Percentiles rank a stretch among this genome's conserved stretches.
Conservation (phyloP, 2,113 vertebrate genomes). For the Cyanistes caeruleus region DNA sequence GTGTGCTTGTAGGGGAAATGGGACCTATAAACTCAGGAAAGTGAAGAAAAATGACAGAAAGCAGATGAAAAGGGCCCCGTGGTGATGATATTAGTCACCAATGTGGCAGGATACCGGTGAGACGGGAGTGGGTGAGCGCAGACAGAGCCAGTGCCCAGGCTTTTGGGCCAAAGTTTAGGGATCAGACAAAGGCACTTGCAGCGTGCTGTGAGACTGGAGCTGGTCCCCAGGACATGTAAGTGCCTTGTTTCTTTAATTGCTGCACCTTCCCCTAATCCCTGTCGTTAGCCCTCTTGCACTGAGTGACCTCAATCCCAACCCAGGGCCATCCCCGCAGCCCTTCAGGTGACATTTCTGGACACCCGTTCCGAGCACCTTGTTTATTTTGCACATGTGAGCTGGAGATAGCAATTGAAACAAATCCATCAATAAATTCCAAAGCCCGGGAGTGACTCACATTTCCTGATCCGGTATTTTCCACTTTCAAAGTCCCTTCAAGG, state of each 20-base stretch:
- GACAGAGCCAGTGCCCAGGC: not conserved
- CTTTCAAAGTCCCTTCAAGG: constrained; percentile 44
- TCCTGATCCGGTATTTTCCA: constrained; percentile 60
- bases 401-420: constrained; percentile 48
- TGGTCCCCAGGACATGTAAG: not conserved
- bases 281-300: not conserved
- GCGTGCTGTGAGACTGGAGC: not conserved
- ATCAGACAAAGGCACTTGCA: not conserved
- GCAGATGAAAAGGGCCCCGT: not conserved
- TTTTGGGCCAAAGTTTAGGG: not conserved
- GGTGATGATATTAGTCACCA: not conserved
- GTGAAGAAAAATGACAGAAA: not conserved
- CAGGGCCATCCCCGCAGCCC: not conserved
- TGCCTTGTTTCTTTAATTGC: not conserved
- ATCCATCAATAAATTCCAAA: constrained; percentile 63
- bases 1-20: not conserved
- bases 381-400: constrained; percentile 34
- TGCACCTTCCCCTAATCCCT: not conserved
- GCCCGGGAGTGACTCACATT: constrained; percentile 40
- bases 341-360: not conserved
- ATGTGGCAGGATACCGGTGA: not conserved
- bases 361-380: not conserved
- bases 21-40: not conserved
- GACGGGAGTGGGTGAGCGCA: rapidly evolving
- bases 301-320: rapidly evolving